phyloP scores from a whole-genome alignment of 1,140 invertebrate species.

The Spodoptera litura region DNA sequence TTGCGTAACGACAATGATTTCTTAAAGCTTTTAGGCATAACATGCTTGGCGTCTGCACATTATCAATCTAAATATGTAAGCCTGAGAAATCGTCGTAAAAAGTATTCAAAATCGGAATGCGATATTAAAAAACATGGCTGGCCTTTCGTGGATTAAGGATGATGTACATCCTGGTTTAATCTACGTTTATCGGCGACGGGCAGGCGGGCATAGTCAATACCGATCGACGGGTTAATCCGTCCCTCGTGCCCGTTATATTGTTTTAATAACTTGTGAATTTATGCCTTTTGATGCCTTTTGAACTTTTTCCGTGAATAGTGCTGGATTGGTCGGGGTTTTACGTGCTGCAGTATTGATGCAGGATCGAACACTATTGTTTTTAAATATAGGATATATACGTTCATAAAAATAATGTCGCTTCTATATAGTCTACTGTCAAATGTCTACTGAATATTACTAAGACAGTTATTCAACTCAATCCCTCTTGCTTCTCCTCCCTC shows the following conservation, averaged over 20 bases:
- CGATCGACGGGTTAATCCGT: constrained; percentile 63
- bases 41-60: neutral
- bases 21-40: no score
- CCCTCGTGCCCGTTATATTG: constrained; percentile 40
- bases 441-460: no score
- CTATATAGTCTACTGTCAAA: no score
- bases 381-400: no score
- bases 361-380: no score
- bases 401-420: no score
- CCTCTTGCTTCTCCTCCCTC: neutral
- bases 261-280: constrained; percentile 49
- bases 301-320: constrained; percentile 4
- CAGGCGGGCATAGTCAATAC: constrained; percentile 53
- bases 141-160: constrained; percentile 37
- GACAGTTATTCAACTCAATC: neutral
- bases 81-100: constrained; percentile 19
- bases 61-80: neutral
- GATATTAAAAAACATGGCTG: constrained; percentile 52
- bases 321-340: neutral
- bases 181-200: constrained; percentile 62
- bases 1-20: no score
- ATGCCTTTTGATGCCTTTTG: constrained; percentile 17
- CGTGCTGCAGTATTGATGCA: neutral
- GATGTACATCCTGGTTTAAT: constrained; percentile 60
- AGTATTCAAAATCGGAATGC: constrained; percentile 42